A percentile compares a stretch with the other conserved stretches of the same genome.
These are phyloP conservation scores for Kobus ellipsiprymnus DNA, from an alignment of 2,113 vertebrate species.

Conservation along the genomic window DNA sequence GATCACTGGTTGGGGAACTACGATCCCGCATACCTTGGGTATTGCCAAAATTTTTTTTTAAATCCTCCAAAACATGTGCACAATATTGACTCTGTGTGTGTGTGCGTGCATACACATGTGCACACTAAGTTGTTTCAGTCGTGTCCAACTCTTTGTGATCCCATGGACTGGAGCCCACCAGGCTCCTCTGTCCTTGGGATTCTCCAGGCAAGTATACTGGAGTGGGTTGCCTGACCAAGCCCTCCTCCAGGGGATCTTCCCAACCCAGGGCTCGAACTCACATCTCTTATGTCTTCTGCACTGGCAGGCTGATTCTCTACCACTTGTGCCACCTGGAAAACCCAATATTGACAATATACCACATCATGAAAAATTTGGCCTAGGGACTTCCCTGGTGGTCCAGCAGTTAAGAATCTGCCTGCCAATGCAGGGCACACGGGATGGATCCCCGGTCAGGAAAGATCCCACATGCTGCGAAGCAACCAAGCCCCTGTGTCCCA, in stretches of 20 bases:
- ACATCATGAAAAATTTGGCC: not conserved
- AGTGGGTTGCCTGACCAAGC: not conserved
- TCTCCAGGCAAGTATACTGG: not conserved
- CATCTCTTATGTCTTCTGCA: not conserved
- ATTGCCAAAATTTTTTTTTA: not conserved
- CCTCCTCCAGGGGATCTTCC: not conserved
- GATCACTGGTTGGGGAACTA: not conserved
- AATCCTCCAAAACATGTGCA: not conserved
- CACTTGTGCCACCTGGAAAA: not conserved
- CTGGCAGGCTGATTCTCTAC: not conserved
- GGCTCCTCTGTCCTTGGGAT: not conserved
- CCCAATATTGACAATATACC: not conserved
- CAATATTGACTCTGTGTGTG: not conserved
- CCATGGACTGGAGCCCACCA: not conserved
- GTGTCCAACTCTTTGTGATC: not conserved
- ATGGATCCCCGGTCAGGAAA: not conserved
- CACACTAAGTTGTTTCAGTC: not conserved
- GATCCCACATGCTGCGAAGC: not conserved
- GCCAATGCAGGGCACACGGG: rapidly evolving
- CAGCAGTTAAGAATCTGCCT: not conserved
- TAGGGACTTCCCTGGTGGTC: not conserved
- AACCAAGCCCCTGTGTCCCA: not conserved
- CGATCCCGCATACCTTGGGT: rapidly evolving
- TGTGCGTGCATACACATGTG: rapidly evolving
- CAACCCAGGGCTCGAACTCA: not conserved